Evolutionary conservation across 1,140 invertebrate genomes (phyloP).

Genomic region (Paralvinella palmiformis): DNA sequence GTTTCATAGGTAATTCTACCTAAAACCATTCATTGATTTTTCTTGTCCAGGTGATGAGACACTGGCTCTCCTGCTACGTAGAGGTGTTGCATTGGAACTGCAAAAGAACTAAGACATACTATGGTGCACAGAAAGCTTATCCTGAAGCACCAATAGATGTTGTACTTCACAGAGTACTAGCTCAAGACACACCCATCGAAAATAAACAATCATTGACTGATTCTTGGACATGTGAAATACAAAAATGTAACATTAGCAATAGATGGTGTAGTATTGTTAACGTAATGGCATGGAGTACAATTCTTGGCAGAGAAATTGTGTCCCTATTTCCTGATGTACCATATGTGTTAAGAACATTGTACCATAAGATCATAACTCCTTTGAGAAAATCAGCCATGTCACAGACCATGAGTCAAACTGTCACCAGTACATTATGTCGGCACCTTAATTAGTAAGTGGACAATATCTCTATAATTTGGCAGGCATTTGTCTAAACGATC

Average conservation of each 20-base stretch:
- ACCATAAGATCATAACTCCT: slow-evolving; percentile 2
- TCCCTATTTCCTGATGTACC: slow-evolving; percentile 2
- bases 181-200: neutral
- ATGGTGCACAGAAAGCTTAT: neutral
- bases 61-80: neutral
- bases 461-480: no score
- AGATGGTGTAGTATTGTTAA: slow-evolving; percentile 2
- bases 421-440: neutral
- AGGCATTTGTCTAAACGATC: no score
- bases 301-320: slow-evolving; percentile 1
- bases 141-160: slow-evolving; percentile 3
- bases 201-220: slow-evolving; percentile 5
- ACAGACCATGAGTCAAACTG: slow-evolving; percentile 1
- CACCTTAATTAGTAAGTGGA: neutral
- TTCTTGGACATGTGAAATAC: neutral
- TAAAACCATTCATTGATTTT: neutral
- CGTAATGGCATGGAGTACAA: neutral
- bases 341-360: neutral
- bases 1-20: slow-evolving; percentile 4
- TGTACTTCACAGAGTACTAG: neutral
- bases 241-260: neutral
- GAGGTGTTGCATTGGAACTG: neutral
- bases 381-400: neutral
- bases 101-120: slow-evolving; percentile 3
- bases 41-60: neutral